A percentile compares a stretch with the other conserved stretches of the same genome.
Evolutionary conservation across 2,113 vertebrate genomes (phyloP).

Genomic region (Anser brachyrhynchus): DNA sequence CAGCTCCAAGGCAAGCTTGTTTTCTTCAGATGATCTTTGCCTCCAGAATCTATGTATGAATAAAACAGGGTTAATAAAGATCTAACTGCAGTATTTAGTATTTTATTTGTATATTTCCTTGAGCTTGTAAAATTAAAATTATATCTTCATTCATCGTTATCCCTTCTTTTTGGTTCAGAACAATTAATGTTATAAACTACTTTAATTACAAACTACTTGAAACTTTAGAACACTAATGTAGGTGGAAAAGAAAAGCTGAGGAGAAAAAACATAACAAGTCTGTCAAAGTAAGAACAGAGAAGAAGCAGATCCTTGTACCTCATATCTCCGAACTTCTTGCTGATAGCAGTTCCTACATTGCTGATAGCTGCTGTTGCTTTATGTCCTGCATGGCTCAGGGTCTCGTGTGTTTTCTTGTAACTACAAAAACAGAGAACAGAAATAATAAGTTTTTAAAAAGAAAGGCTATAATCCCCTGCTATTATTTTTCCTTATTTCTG

Average conservation of each 20-base stretch:
- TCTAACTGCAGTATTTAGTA: not conserved
- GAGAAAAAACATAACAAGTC: too few species aligned
- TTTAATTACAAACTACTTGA: not conserved
- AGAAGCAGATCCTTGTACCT: conserved; percentile 77
- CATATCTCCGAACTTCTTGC: conserved; percentile 95
- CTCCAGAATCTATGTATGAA: not conserved
- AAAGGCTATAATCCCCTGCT: not conserved
- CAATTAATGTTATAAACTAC: not conserved
- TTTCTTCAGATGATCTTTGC: not conserved
- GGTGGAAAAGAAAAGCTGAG: not conserved
- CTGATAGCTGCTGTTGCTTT: conserved; percentile 92
- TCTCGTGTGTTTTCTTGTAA: conserved; percentile 96
- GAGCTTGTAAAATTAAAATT: not conserved
- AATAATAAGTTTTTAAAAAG: not conserved
- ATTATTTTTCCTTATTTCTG: not conserved
- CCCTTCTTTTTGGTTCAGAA: not conserved
- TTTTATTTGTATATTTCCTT: not conserved
- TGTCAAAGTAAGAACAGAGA: not conserved
- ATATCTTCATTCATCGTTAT: not conserved
- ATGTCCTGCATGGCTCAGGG: conserved; percentile 91
- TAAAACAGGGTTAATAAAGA: not conserved
- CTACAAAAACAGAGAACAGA: conserved; percentile 70
- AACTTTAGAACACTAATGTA: not conserved
- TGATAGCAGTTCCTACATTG: conserved; percentile 91
- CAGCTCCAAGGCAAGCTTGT: not conserved